Evolutionary conservation across 2,888 invertebrate species (phyloP).

Genomic region (Drosophila niveifrons): DNA sequence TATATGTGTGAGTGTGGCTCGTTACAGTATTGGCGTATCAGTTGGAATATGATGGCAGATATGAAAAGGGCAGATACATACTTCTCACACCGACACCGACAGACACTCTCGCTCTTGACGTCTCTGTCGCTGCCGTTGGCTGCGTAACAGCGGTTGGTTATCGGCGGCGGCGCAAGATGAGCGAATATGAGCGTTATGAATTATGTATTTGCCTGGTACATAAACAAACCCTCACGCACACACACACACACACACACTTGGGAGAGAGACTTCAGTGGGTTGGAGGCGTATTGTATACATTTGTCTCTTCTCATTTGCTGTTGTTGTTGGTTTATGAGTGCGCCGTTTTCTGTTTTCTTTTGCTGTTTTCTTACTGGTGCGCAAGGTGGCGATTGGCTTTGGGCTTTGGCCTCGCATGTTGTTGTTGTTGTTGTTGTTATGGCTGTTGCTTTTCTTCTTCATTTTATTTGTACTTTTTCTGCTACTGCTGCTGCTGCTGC

Average conservation of each 20-base stretch:
- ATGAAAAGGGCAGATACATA: constrained; percentile 75
- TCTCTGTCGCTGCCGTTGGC: constrained; percentile 40
- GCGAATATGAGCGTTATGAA: constrained; percentile 84
- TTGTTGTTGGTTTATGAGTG: constrained; percentile 61
- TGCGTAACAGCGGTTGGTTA: constrained; percentile 45
- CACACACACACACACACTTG: constrained; percentile 17
- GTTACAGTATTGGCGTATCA: constrained; percentile 50
- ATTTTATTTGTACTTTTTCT: constrained; percentile 23
- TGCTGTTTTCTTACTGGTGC: constrained; percentile 80
- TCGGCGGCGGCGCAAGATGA: constrained; percentile 67
- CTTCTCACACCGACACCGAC: constrained; percentile 21
- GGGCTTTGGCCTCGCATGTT: constrained; percentile 30
- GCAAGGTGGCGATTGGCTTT: constrained; percentile 77
- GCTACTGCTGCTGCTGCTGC: constrained; percentile 10
- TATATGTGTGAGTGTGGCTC: constrained; percentile 38
- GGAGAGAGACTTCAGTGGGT: constrained; percentile 33
- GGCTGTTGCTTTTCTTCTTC: constrained; percentile 2
- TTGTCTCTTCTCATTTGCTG: constrained; percentile 32
- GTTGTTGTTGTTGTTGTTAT: not conserved
- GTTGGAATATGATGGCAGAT: constrained; percentile 83
- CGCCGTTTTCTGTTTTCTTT: constrained; percentile 57
- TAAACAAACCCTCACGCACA: constrained; percentile 65
- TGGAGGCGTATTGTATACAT: constrained; percentile 49
- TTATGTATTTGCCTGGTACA: constrained; percentile 77
- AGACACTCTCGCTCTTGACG: constrained; percentile 26